Evolutionary conservation across 2,113 vertebrate genomes (phyloP).

Genomic region (Progne subis): DNA sequence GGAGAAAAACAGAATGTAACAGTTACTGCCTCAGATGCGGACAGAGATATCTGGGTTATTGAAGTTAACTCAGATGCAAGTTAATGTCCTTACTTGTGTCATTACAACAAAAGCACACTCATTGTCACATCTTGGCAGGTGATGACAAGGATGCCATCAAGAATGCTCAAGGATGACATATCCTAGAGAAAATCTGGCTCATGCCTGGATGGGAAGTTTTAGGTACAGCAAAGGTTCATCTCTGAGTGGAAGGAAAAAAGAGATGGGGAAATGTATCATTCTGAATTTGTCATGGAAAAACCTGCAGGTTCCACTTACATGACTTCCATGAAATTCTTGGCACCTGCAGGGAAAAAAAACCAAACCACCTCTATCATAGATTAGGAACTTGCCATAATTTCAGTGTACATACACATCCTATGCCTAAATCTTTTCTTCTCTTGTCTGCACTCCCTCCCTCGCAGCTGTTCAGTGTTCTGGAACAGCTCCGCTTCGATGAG

Average conservation of each 20-base stretch:
- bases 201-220: not conserved
- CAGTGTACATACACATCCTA: not conserved
- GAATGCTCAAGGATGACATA: not conserved
- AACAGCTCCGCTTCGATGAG: conserved; percentile 76
- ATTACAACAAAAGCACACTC: not conserved
- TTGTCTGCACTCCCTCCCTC: not conserved
- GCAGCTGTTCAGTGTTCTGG: conserved; percentile 83
- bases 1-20: not conserved
- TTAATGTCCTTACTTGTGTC: not conserved
- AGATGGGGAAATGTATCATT: not conserved
- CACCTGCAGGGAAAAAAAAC: not conserved
- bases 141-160: not conserved
- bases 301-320: not conserved
- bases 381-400: not conserved
- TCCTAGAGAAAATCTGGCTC: not conserved
- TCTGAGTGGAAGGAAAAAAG: not conserved
- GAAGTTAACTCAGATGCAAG: not conserved
- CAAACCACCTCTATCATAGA: not conserved
- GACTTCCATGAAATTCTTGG: not conserved
- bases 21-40: not conserved
- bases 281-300: not conserved
- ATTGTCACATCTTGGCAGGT: not conserved
- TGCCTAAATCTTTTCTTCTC: not conserved
- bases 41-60: not conserved
- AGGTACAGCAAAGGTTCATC: not conserved